Evolutionary conservation across 64 coral and sea anemone genomes (phyloP), one percentile per base, ranked within the genome.

Genomic region (Stichodactyla helianthus): DNA sequence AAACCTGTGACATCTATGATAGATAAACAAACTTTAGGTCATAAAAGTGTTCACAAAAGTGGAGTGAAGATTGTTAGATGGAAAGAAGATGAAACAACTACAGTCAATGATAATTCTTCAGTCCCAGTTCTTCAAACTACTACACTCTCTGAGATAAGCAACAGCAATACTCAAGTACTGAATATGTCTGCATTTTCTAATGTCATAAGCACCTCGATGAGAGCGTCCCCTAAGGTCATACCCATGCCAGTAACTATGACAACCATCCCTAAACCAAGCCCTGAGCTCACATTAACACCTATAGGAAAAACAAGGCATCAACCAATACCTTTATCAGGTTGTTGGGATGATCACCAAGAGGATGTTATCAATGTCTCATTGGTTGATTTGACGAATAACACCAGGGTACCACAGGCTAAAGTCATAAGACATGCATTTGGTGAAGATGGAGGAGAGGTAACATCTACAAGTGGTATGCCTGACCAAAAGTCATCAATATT

Each of bases 201-300:
- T 74, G 25, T 27, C 8, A 74, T 35, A 23, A 74, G 25, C 23
- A 74, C 68, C 4, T 74, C 68, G 10, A 74, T 74, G 68, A 27
- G 68, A 74, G 68, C 17, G 31, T 51, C 78, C 1, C 50, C 78
- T 15, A 81, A 54, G 50, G 11, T 70, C 23, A 83, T 90, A 70
- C 91, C 94, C 23, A 60, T 79, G 51, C 94, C 94, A 71, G 71
- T 88, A 23, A 61, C 88, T 53, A 93, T 90, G 91, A 79, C 82
- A 55, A 85, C 90, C 51, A 44, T 54, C 54, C 94, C 94, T 26
- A 18, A 79, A 51, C 94, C 91, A 59, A 93, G 91, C 54, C 91
- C 94, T 67, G 94, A 96, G 10, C 82, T 96, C 23, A 88, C 88
- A 80, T 83, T 96, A 58, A 96, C 94, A 52, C 94, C 94, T 10